These are phyloP conservation scores for Microctonus hyperodae DNA, from an alignment of 2,888 invertebrate genomes.

Conservation along the genomic window DNA sequence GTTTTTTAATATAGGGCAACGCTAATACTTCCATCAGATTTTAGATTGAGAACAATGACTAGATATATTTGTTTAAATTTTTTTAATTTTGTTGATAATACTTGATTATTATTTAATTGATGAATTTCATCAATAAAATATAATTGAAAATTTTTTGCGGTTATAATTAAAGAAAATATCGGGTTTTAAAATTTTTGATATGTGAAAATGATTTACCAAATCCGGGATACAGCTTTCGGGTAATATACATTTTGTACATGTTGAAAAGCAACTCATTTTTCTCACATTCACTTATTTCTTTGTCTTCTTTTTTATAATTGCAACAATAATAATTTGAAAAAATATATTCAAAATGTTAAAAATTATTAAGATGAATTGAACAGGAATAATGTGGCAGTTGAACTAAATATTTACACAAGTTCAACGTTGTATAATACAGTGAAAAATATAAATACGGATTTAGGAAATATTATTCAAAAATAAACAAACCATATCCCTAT, in stretches of 20 bases:
- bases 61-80: no score
- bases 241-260: constrained; percentile 50
- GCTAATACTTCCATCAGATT: background rate
- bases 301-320: background rate
- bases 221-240: constrained; percentile 45
- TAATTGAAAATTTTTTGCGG: background rate
- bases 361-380: background rate
- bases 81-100: no score
- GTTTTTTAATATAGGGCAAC: background rate
- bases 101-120: background rate
- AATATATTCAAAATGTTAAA: background rate
- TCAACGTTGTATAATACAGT: no score
- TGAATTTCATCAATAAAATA: background rate
- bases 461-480: background rate
- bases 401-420: no score
- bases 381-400: no score
- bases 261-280: constrained; percentile 52
- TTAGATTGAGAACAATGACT: background rate
- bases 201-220: constrained; percentile 41
- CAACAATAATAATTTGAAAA: background rate
- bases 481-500: background rate
- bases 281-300: background rate
- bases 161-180: background rate
- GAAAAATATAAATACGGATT: background rate
- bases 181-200: background rate